Percentiles rank a stretch among this genome's conserved stretches.
phyloP scores from a whole-genome alignment of 2,888 invertebrate species.

The Mesorhabditis sp. region DNA sequence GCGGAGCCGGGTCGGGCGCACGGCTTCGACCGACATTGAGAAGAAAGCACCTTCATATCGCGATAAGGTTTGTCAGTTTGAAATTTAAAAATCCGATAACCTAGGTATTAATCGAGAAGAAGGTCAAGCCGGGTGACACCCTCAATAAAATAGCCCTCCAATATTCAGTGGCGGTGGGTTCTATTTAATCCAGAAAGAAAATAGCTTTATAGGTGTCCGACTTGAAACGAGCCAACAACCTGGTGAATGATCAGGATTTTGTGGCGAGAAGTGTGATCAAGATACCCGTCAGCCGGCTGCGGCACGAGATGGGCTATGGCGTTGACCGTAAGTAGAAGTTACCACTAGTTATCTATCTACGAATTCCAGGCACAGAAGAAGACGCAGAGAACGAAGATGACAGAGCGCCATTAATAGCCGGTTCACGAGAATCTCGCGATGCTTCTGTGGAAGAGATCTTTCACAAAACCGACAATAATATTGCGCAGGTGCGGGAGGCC shows the following conservation, averaged over 20 bases:
- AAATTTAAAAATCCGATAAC: background rate
- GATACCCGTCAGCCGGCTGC: conserved; percentile 48
- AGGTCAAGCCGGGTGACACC: conserved; percentile 49
- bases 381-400: conserved; percentile 16
- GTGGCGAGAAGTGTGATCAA: conserved; percentile 39
- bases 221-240: conserved; percentile 52
- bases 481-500: conserved; percentile 36
- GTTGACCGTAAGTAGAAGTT: conserved; percentile 9
- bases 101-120: conserved; percentile 44
- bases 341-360: background rate
- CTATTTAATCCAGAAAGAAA: background rate
- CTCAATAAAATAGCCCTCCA: conserved; percentile 50
- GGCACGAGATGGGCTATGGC: conserved; percentile 24
- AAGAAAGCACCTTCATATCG: background rate
- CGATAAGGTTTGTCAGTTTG: background rate
- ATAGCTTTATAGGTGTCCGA: conserved; percentile 46
- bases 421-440: conserved; percentile 19
- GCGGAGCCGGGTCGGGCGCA: conserved; percentile 1
- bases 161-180: conserved; percentile 49
- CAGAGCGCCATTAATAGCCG: conserved; percentile 18
- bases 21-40: background rate
- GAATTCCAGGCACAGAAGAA: conserved; percentile 8
- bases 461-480: conserved; percentile 47
- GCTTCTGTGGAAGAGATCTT: conserved; percentile 49
- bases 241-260: conserved; percentile 51